Base-by-base conservation (phyloP, 2,888 invertebrate genomes). In the Serrognathus titanus region DNA sequence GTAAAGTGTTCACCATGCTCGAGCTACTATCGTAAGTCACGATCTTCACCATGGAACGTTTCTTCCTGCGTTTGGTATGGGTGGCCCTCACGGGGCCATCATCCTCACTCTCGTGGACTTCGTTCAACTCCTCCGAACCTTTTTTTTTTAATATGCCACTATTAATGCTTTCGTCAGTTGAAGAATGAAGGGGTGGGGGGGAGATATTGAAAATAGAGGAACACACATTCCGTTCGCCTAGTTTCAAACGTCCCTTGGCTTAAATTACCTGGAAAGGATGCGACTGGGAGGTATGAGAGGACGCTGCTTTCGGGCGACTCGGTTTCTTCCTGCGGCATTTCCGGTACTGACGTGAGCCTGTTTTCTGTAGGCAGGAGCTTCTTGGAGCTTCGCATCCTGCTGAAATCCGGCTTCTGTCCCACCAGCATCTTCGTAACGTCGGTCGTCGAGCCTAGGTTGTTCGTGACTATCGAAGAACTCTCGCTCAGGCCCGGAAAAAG, bases 391-490 rank as follows among this genome's bases (percentile, higher is more conserved):
- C 63, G 69, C 63, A 71, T 57, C 11, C 63, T 53, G 37, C 64
- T 64, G 59, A 71, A 68, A 59, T 70, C 67, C 0, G 70, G 66
- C 52, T 67, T 71, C 59, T 71, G 66, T 2, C 73, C 73, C n/a
- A 69, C 65, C n/a, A 73, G 52, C 47, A 70, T 57, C 59, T 69
- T 71, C 1, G 72, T 67, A 24, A 73, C 65, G 24, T 66, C 64
- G 9, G 67, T 63, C 2, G 69, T 70, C 1, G 69, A 68, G 38
- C 48, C 55, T 7, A 43, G 20, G 5, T 41, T 45, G 31, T 46
- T 47, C 12, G 48, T 48, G 13, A 53, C 13, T 12, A 48, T 52
- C 11, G 56, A 51, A 9, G 47, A 45, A 1, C 52, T 31, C 24
- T 66, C 63, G 24, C 63, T 59, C 31, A 72, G 62, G 35, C 65